Base-by-base conservation (phyloP, 2,113 vertebrate species). In the Sapajus apella region DNA sequence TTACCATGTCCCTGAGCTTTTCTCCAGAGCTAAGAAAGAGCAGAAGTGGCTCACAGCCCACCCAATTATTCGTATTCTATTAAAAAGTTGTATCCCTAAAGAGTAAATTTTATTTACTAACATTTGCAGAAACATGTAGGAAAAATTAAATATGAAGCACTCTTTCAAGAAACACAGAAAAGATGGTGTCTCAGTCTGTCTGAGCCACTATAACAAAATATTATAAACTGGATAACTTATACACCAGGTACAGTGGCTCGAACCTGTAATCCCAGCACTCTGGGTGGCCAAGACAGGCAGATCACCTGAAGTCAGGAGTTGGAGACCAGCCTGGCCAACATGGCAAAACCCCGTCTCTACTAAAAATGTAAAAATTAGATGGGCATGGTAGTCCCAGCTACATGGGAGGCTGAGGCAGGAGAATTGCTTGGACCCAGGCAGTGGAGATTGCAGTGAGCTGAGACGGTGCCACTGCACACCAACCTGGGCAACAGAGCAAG, bases 91-190 rank as follows among this genome's bases (percentile, higher is more conserved):
- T 95, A 40, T 40, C 35, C 32, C 47, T 80, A 35, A 14, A 25
- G 7, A 88, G 50, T 89, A 96, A 86, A 91, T 47, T 61, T 37
- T 77, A 77, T 73, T 77, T 75, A 85, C 45, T 84, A 95, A 77
- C 23, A 58, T 91, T 96, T 95, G 27, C 27, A 91, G 25, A 61
- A 91, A 81, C 83, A 73, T 35, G 75, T 81, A 68, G 70, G 13
- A 16, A 81, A 94, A 94, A 81, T 70, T 40, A 83, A 81, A 50
- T 43, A 58, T 80, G 27, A 95, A 93, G 32, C 45, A 70, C 6
- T 27, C 40, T 77, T 81, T 93, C 45, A 91, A 73, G 58, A 94
- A 90, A 80, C 30, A 91, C 12, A 58, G 27, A 84, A 83, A 61
- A 87, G 12, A 35, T n/a, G 10, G 4, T 68, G 9, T 35, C n/a